Evolutionary conservation across 2,888 invertebrate genomes (phyloP).

Genomic region (Cotesia congregata): DNA sequence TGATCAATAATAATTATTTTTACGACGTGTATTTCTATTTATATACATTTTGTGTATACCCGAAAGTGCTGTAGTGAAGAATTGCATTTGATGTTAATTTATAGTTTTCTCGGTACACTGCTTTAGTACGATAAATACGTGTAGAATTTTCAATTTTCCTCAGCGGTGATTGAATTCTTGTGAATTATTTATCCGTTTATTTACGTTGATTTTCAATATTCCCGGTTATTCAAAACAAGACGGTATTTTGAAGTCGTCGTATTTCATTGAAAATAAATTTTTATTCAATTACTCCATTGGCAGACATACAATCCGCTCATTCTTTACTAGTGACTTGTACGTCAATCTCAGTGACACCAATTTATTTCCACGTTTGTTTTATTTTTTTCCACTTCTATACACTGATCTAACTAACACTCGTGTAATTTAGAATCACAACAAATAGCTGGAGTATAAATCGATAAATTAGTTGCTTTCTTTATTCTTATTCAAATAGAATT

Average conservation of each 20-base stretch:
- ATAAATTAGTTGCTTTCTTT: neutral
- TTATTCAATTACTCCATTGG: neutral
- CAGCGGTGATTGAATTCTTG: neutral
- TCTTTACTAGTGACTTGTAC: conserved; percentile 50
- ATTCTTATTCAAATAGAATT: conserved; percentile 1
- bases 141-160: neutral
- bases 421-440: conserved; percentile 58
- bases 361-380: conserved; percentile 65
- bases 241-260: neutral
- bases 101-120: neutral
- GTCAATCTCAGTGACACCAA: conserved; percentile 56
- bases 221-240: neutral
- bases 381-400: conserved; percentile 52
- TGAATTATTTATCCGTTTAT: neutral
- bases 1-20: neutral
- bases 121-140: neutral
- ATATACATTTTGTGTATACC: neutral
- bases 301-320: neutral
- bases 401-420: conserved; percentile 59
- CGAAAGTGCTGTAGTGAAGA: neutral
- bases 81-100: neutral
- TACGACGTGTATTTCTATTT: neutral
- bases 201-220: neutral
- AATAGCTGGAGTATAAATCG: conserved; percentile 48
- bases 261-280: neutral